phyloP scores from a whole-genome alignment of 92 coral and sea anemone genomes.

The Paragorgia papillata region DNA sequence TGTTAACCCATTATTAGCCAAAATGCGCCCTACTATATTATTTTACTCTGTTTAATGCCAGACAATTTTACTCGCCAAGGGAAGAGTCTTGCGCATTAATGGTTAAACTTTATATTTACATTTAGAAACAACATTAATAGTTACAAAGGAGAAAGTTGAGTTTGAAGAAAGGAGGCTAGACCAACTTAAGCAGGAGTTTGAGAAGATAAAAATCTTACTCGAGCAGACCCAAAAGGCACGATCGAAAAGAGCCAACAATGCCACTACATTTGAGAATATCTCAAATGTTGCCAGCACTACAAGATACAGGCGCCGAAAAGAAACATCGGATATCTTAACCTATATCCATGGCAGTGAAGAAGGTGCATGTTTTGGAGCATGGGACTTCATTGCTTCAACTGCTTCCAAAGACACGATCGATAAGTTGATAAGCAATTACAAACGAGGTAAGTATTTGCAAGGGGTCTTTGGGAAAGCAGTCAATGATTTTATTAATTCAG shows the following conservation, averaged over 20 bases:
- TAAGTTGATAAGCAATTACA: constrained; percentile 61
- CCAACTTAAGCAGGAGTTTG: constrained; percentile 29
- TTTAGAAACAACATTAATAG: neutral
- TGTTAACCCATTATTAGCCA: no score
- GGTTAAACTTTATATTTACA: neutral
- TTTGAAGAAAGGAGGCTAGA: neutral
- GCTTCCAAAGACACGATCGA: constrained; percentile 52
- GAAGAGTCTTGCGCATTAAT: no score
- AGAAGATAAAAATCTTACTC: constrained; percentile 33
- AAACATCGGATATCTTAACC: constrained; percentile 57
- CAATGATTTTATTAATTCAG: constrained; percentile 38
- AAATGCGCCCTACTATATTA: no score
- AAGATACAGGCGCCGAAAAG: constrained; percentile 1
- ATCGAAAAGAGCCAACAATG: constrained; percentile 31
- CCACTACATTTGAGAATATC: constrained; percentile 52
- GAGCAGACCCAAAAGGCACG: constrained; percentile 36
- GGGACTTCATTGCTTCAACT: constrained; percentile 64
- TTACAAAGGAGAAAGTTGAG: neutral
- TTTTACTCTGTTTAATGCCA: no score
- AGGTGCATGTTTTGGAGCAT: constrained; percentile 66
- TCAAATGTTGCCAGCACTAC: neutral
- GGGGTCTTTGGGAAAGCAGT: constrained; percentile 70
- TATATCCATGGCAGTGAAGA: constrained; percentile 63
- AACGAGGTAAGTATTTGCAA: constrained; percentile 63
- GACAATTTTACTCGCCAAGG: no score